These are phyloP conservation scores for Colinus virginianus DNA, from an alignment of 2,113 vertebrate genomes.

Conservation along the genomic window DNA sequence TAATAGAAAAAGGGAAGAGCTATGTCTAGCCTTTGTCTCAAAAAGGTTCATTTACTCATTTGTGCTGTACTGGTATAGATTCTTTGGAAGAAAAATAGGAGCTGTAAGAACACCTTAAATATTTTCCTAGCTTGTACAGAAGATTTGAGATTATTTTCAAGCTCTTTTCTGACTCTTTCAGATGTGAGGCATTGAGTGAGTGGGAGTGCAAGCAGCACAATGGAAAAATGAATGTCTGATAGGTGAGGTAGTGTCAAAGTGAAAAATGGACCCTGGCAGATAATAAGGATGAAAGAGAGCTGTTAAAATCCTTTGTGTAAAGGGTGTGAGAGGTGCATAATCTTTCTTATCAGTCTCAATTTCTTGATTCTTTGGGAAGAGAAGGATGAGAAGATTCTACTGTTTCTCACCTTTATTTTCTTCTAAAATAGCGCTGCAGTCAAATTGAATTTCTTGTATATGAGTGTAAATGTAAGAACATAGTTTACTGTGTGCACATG, in stretches of 20 bases:
- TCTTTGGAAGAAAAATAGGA: not conserved
- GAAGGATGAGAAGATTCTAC: not conserved
- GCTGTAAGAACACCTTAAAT: not conserved
- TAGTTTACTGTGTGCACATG: not conserved
- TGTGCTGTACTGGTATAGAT: not conserved
- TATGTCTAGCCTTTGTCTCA: not conserved
- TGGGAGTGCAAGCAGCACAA: not conserved
- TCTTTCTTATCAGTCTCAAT: not conserved
- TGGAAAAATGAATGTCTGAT: not conserved
- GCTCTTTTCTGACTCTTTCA: not conserved
- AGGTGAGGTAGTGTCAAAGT: not conserved
- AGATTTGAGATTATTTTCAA: not conserved
- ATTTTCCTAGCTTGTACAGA: not conserved
- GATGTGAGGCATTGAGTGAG: not conserved
- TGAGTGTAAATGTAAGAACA: not conserved
- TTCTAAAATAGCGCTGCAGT: not conserved
- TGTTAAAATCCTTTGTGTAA: not conserved
- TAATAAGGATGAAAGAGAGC: not conserved
- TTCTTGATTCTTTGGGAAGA: not conserved
- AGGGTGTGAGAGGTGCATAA: fast-evolving
- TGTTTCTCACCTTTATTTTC: not conserved
- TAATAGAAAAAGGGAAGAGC: not conserved
- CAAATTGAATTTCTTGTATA: not conserved
- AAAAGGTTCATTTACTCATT: not conserved
- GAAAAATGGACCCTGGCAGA: not conserved